Evolutionary conservation across 2,113 vertebrate species (phyloP), one percentile per base, ranked within the genome.

Genomic region (Trinectes maculatus): DNA sequence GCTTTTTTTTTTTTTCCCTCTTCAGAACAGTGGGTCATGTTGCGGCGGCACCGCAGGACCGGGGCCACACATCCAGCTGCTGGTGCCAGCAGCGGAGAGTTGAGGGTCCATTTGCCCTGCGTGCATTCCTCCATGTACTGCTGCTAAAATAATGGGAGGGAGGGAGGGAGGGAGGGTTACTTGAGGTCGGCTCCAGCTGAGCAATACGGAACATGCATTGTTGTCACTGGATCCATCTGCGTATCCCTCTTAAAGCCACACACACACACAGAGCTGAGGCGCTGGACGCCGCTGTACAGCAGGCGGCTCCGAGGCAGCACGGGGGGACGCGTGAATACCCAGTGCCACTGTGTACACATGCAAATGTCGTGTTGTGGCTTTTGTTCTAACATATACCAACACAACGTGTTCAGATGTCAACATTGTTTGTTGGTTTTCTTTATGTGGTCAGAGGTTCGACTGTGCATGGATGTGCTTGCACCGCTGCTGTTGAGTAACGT

Each of bases 131-230:
- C 76, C 82, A 74, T 81, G 81, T 78, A 77, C 79, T 71, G 80
- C 87, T 90, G 89, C 70, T 90, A 88, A 88, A 91, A 90, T 88
- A 92, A 92, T 89, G 91, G 83, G 83, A 4, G 37, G 69, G 77
- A 65, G 74, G 62, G 72, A 84, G 83, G 3, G 37, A 71, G 77
- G 67, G 74, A 64, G 72, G 89, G 91, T 92, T 91, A 91, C 84
- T 67, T 90, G 78, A 91, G 88, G 90, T 87, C 84, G 77, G 54
- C 83, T 74, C 71, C 78, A 70, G 77, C 79, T 65, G 83, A 84
- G 87, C 63, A 76, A 65, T 79, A 81, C 49, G 82, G 85, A 86
- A 82, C 86, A 87, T 61, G 64, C 80, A 80, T 89, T 89, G 87
- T 90, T 92, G 84, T 84, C 76, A 79, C 85, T 90, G 89, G 90